Evolutionary conservation across 2,797 vertebrate species (phyloP).

Genomic region (Pachyuromys duprasi): DNA sequence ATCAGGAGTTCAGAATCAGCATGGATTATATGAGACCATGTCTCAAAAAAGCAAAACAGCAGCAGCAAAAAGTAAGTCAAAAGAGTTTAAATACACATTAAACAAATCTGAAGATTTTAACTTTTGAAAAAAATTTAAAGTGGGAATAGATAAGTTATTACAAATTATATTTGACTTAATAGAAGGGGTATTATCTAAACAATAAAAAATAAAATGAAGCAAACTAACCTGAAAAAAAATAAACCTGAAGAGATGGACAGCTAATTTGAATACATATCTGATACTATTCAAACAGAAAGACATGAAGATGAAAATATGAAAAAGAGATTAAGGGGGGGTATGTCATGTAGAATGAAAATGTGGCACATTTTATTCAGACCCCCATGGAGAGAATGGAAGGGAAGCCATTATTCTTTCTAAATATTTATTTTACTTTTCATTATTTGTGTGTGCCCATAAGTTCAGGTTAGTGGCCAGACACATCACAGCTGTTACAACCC

Average conservation of each 20-base stretch:
- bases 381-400: neutral
- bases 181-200: too few species aligned
- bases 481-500: too few species aligned
- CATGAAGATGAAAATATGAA: neutral
- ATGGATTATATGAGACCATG: neutral
- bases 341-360: neutral
- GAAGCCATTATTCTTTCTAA: neutral
- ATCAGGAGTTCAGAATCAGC: neutral
- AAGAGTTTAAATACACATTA: neutral
- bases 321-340: neutral
- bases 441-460: neutral
- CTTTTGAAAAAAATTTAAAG: too few species aligned
- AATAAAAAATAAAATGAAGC: too few species aligned
- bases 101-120: neutral
- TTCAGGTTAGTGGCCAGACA: neutral
- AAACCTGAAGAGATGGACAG: neutral
- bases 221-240: too few species aligned
- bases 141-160: too few species aligned
- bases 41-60: neutral
- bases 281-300: neutral
- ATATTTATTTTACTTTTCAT: neutral
- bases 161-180: too few species aligned
- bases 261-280: neutral
- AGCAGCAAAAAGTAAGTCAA: neutral
- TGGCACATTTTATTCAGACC: neutral